Percentiles rank a stretch among this genome's conserved stretches.
These are phyloP conservation scores for Charaxes varanes DNA, from an alignment of 1,140 invertebrate species.

Conservation along the genomic window DNA sequence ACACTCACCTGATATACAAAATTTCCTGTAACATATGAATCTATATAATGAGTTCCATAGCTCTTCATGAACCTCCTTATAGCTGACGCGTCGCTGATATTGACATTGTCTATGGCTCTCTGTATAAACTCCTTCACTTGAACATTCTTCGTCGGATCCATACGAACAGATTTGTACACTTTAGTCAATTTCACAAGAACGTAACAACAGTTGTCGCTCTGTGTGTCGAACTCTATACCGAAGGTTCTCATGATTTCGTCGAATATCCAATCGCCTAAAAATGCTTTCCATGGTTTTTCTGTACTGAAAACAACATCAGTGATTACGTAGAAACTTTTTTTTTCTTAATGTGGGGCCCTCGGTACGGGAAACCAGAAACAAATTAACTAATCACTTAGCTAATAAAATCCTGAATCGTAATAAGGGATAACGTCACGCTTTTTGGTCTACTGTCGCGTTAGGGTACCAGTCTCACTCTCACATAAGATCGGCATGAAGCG, in stretches of 20 bases:
- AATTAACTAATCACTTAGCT: no score
- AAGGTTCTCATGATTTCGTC: constrained; percentile 78
- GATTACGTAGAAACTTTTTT: constrained; percentile 14
- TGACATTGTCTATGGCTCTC: constrained; percentile 77
- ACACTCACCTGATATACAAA: constrained; percentile 82
- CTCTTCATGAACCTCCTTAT: constrained; percentile 82
- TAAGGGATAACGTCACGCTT: no score
- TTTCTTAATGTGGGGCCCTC: no score
- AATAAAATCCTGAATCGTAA: no score
- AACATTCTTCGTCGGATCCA: constrained; percentile 70
- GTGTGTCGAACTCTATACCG: constrained; percentile 80
- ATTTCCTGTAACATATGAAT: constrained; percentile 83
- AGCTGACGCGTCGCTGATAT: constrained; percentile 77
- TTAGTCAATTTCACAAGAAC: constrained; percentile 81
- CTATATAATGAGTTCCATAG: constrained; percentile 85
- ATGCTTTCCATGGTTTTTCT: constrained; percentile 84
- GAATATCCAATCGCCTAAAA: constrained; percentile 81
- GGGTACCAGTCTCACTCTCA: no score
- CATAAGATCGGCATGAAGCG: no score
- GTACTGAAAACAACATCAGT: constrained; percentile 57
- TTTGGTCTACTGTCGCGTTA: no score
- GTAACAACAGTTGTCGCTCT: constrained; percentile 81
- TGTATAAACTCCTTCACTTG: constrained; percentile 76
- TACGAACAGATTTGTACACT: constrained; percentile 75
- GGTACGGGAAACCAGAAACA: no score